Evolutionary conservation across 2,113 vertebrate species (phyloP), one percentile per base, ranked within the genome.

Genomic region (Tachysurus fulvidraco): DNA sequence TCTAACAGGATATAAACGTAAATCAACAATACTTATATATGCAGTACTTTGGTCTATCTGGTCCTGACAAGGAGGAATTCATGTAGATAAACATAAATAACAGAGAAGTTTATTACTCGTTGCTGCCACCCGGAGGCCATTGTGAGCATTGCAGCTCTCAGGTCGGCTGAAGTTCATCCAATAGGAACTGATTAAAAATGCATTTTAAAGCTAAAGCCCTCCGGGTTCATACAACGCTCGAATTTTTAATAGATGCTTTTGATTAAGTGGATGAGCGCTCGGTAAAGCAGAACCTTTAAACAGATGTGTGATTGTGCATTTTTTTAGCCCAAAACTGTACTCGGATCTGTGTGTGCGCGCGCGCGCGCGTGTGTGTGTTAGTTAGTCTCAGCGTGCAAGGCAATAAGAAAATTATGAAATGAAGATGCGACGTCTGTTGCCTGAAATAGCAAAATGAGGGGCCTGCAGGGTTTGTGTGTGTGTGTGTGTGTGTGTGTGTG

Each of bases 61-160:
- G 67, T 21, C 30, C 30, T 71, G 30, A 44, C 16, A 0, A 19
- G 17, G 7, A 41, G 17, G 16, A 44, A 10, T 1, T 21, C 16
- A 5, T 50, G 6, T 12, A 76, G 21, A 2, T 50, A 11, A 50
- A n/a, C 13, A 5, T 14, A 36, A 16, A 11, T 50, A 6, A 73
- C 8, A 50, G 4, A 25, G 21, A 11, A 25, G 44, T 76, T n/a
- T 25, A 25, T 76, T 50, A 19, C 62, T 59, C 93, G 93, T 89
- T 94, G 89, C 93, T 95, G 94, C 95, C 95, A 93, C 90, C 93
- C 91, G 91, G 88, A 91, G 93, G 90, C 69, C 62, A 65, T 84
- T 36, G 81, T 78, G 86, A 50, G 86, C 52, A 41, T 85, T 90
- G 90, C 84, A 50, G n/a, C 30, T 77, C 23, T 91, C 85, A 55